These are phyloP conservation scores for Hypsibius dujardini DNA, from an alignment of 1,140 invertebrate species.

Conservation along the genomic window DNA sequence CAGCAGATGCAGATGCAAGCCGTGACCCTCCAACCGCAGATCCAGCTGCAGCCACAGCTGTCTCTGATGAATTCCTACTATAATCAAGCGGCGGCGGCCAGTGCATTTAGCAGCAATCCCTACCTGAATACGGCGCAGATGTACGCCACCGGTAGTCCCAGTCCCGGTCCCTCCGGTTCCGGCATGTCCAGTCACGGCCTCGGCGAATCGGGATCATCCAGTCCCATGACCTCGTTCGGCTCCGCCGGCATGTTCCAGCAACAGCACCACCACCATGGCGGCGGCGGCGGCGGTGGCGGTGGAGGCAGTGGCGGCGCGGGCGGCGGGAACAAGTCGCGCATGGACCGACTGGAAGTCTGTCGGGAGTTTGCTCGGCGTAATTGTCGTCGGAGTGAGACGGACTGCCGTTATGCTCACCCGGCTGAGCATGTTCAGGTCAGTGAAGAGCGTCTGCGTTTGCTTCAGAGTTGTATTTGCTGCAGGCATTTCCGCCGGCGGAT, in stretches of 20 bases:
- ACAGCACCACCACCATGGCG: background rate
- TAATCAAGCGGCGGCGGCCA: background rate
- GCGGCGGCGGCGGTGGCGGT: background rate
- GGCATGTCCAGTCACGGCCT: background rate
- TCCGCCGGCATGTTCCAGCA: background rate
- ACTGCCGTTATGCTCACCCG: constrained; percentile 94
- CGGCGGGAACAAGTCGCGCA: background rate
- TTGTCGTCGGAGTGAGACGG: constrained; percentile 81
- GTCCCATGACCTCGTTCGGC: background rate
- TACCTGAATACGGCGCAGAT: background rate
- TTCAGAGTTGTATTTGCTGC: too few species aligned
- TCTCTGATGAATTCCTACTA: background rate
- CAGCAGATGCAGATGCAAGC: constrained; percentile 82
- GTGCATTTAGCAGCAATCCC: background rate
- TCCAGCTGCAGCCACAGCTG: constrained; percentile 31
- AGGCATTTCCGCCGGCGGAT: too few species aligned
- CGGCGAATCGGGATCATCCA: background rate
- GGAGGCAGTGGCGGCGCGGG: too few species aligned
- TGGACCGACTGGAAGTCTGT: constrained; percentile 59
- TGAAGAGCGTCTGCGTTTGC: too few species aligned
- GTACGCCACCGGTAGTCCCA: background rate
- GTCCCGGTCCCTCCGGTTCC: constrained; percentile 10
- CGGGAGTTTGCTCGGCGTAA: constrained; percentile 90
- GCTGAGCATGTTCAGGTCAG: constrained; percentile 48
- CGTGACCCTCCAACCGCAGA: constrained; percentile 39